Evolutionary conservation across 2,888 invertebrate species (phyloP).

Genomic region (Latheticus oryzae): DNA sequence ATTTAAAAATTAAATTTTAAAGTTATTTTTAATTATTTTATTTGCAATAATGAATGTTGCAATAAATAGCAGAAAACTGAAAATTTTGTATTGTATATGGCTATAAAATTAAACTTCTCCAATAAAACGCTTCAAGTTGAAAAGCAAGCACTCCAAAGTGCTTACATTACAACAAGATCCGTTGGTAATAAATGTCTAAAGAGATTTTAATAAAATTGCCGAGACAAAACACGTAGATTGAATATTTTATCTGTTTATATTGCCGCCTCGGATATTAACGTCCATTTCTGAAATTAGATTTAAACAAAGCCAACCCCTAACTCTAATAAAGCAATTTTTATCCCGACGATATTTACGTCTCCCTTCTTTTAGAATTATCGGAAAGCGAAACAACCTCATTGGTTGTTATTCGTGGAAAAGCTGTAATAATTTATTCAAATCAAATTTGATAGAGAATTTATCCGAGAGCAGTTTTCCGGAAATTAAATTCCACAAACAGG

Average conservation of each 20-base stretch:
- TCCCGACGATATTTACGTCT: constrained; percentile 1
- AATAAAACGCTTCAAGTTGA: constrained; percentile 45
- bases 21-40: neutral
- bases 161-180: constrained; percentile 35
- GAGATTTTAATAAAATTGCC: constrained; percentile 46
- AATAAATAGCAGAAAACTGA: constrained; percentile 41
- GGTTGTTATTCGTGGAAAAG: neutral
- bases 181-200: constrained; percentile 45
- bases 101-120: constrained; percentile 49
- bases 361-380: neutral
- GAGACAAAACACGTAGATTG: constrained; percentile 37
- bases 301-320: constrained; percentile 22
- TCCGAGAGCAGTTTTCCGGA: constrained; percentile 42
- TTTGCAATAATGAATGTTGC: constrained; percentile 3
- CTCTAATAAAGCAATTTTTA: constrained; percentile 15
- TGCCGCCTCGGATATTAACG: constrained; percentile 25
- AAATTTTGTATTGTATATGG: constrained; percentile 43
- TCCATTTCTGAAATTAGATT: constrained; percentile 37
- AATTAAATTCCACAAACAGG: constrained; percentile 51
- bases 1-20: no score
- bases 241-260: constrained; percentile 35
- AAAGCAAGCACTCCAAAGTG: constrained; percentile 42
- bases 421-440: constrained; percentile 16
- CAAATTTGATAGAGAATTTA: constrained; percentile 18
- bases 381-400: neutral